Base-by-base conservation (phyloP, 2,888 invertebrate genomes). In the Falcaria lacertinaria region DNA sequence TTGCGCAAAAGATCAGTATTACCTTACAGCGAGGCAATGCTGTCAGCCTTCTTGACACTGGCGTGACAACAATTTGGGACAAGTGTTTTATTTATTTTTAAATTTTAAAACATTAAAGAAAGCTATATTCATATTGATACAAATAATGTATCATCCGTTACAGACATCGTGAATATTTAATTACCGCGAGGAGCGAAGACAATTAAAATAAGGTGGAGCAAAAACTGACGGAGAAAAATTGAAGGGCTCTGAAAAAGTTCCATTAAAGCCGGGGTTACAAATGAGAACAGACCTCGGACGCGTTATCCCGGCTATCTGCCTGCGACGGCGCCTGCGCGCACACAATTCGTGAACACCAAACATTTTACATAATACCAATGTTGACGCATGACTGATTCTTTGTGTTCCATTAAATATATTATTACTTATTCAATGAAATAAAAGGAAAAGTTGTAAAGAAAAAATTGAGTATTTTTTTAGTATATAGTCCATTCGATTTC, bases 181-280 rank as follows among this genome's bases (percentile, higher is more conserved):
- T 51, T 38, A 47, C 48, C 14, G 33, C n/a, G 40, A 42, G 33
- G 47, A 60, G 63, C 59, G 61, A 72, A 74, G 75, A 81, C 80
- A 80, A 85, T 85, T 82, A 80, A 82, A 82, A 77, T 69, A 66
- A 73, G 71, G 68, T 62, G 65, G 56, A 56, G 66, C 62, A 76
- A 79, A 80, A 78, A 78, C 65, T 74, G 80, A 75, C 76, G 64
- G 57, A 57, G 75, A 81, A 80, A 82, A 85, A 84, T 71, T 74
- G 76, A 71, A 67, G 65, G 74, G 74, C 72, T 74, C 64, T 56
- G 58, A 83, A 82, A 85, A 85, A 81, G 72, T 79, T 73, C 76
- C 77, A 79, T 84, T 82, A 80, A 78, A 71, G 60, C 71, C 56
- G 57, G 62, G 57, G 80, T 80, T 79, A 85, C 82, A 86, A 87